A percentile compares a stretch with the other conserved stretches of the same genome.
Evolutionary conservation across 2,888 invertebrate genomes (phyloP).

Genomic region (Lasioglossum oenotherae): DNA sequence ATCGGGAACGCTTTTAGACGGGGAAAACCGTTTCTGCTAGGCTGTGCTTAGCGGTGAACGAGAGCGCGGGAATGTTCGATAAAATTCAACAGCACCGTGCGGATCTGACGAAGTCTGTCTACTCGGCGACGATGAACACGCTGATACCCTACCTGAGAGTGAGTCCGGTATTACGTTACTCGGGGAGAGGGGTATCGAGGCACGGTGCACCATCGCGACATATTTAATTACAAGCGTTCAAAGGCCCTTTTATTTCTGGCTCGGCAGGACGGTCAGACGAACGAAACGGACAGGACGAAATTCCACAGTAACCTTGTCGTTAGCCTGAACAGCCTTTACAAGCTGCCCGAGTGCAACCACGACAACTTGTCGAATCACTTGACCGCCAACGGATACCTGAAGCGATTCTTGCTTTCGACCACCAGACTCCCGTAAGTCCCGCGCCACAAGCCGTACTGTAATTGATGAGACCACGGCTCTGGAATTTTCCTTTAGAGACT

Average conservation of each 20-base stretch:
- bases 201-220: neutral
- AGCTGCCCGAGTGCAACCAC: slow-evolving; percentile 43
- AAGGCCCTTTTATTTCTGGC: slow-evolving; percentile 26
- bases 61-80: neutral
- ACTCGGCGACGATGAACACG: slow-evolving; percentile 41
- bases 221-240: slow-evolving; percentile 44
- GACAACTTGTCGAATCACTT: slow-evolving; percentile 70
- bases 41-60: slow-evolving; percentile 32
- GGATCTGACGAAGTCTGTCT: slow-evolving; percentile 34
- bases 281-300: slow-evolving; percentile 36
- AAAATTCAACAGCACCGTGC: neutral
- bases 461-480: neutral
- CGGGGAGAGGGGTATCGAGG: neutral
- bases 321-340: slow-evolving; percentile 66
- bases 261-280: slow-evolving; percentile 48
- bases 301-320: slow-evolving; percentile 60
- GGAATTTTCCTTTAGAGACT: neutral
- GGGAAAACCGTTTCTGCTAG: slow-evolving; percentile 32
- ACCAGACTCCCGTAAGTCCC: slow-evolving; percentile 61
- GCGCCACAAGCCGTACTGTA: neutral
- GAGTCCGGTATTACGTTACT: slow-evolving; percentile 33
- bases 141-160: slow-evolving; percentile 62
- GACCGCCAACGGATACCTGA: slow-evolving; percentile 69
- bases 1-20: neutral
- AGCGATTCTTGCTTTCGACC: slow-evolving; percentile 64